Evolutionary conservation across 2,888 invertebrate genomes (phyloP), one percentile per base, ranked within the genome.

Genomic region (Tachystola acroxantha): DNA sequence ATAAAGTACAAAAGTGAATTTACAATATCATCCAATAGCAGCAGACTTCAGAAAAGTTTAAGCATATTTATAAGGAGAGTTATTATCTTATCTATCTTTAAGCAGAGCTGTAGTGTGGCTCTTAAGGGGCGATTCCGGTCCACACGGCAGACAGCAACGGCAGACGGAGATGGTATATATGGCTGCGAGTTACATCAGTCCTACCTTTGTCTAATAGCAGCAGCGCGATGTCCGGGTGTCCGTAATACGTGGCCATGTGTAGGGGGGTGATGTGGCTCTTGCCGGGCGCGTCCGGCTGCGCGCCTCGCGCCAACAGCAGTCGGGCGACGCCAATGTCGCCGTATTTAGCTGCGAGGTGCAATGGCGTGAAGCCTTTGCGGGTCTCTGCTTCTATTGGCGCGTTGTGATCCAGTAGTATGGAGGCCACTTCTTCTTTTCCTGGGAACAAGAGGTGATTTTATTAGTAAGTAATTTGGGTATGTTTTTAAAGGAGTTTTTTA

Each of bases 161-260:
- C n/a, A n/a, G n/a, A n/a, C n/a, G n/a, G n/a, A n/a, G n/a, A n/a
- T n/a, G n/a, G n/a, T n/a, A n/a, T n/a, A n/a, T n/a, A n/a, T n/a
- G n/a, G n/a, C n/a, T n/a, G n/a, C n/a, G n/a, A n/a, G n/a, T n/a
- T n/a, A n/a, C n/a, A n/a, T n/a, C n/a, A n/a, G n/a, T n/a, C n/a
- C n/a, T n/a, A 86, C 96, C 96, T 85, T 94, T 95, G 63, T 98
- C 97, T 41, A 99, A 81, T 12, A 99, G 87, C 43, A 98, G 85
- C 48, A 96, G 88, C 1, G 97, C 97, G 19, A 98, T 96, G 56
- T 94, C 93, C 35, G 95, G 93, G 69, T 97, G 95, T 69, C 98
- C 97, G 70, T 99, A 99, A 73, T 99, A 99, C 2, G 97, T 95
- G 37, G 99, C 98, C 68, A 99, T 95, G 68, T 99, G 98, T 31